Base-by-base conservation (phyloP, 2,113 vertebrate genomes). In the Mastomys natalensis region DNA sequence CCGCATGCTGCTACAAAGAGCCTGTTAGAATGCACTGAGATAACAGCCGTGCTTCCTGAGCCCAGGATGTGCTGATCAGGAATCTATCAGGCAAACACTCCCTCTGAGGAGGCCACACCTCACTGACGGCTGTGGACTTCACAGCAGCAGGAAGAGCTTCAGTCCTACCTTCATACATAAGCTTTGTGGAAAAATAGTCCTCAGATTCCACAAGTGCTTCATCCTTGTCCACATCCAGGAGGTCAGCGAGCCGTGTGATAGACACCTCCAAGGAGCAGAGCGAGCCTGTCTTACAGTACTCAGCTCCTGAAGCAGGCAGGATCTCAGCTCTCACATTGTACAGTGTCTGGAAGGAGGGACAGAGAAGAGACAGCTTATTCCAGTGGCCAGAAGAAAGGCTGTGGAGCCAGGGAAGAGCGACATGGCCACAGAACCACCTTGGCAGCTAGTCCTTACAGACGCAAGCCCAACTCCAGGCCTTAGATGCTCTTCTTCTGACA, bases 91-190 rank as follows among this genome's bases (percentile, higher is more conserved):
- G 21, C 0, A 60, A 37, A 55, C 1, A 2, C 26, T 55, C 43
- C 43, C 37, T 64, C 15, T 64, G 17, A 11, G 10, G 76, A 66
- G 1, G 9, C 24, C 7, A 0, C 29, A n/a, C 1, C 7, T 0
- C 29, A 51, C 1, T 21, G 29, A 29, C 16, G 45, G 16, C 26
- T 1, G 53, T 22, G 68, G 72, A 74, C 51, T 80, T 40, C n/a
- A 60, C 11, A 21, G 16, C 12, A 26, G 4, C 11, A 74, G 7
- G 13, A 55, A 31, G 58, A 74, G 81, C 80, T 7, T 3, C 0
- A 31, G 1, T 90, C 98, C 72, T 96, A 99, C 99, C 99, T 99
- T 99, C 99, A 97, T 99, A 99, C 99, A 99, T 99, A 9, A 99
- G 99, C 97, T 99, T 99, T 68, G 99, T 99, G 55, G 99, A 99